Percentiles rank a stretch among this genome's conserved stretches.
Evolutionary conservation across 2,113 vertebrate genomes (phyloP).

Genomic region (Scomber scombrus): DNA sequence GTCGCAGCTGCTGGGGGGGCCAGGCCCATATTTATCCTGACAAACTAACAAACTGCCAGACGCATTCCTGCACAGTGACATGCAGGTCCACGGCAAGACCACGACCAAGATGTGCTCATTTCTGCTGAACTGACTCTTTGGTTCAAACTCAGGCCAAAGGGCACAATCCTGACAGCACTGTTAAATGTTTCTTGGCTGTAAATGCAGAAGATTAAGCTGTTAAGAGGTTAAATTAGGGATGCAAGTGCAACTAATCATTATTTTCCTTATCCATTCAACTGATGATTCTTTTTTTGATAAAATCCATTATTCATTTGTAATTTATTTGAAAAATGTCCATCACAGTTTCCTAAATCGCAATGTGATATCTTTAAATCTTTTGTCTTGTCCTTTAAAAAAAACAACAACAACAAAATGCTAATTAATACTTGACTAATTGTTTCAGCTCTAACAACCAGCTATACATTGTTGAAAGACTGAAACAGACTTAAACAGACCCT

Average conservation of each 20-base stretch:
- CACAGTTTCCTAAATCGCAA: too few relatives aligned
- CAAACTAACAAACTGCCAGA: conserved; percentile 31
- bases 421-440: too few relatives aligned
- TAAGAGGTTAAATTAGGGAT: not conserved
- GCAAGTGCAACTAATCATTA: too few relatives aligned
- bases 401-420: too few relatives aligned
- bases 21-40: conserved; percentile 17
- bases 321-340: too few relatives aligned
- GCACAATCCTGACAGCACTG: conserved; percentile 23
- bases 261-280: too few relatives aligned
- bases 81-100: conserved; percentile 42
- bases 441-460: not conserved
- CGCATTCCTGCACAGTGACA: conserved; percentile 54
- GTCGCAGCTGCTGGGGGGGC: conserved; percentile 9
- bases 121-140: conserved; percentile 17
- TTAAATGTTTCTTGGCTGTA: conserved; percentile 1
- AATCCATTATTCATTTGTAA: too few relatives aligned
- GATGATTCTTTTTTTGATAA: too few relatives aligned
- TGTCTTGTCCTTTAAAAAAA: too few relatives aligned
- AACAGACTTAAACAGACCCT: not conserved
- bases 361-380: too few relatives aligned
- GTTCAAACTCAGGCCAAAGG: conserved; percentile 24
- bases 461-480: not conserved
- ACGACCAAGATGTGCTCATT: not conserved
- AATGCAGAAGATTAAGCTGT: not conserved